Conservation (phyloP, 1,140 invertebrate species). For the Parapsyche elsis region DNA sequence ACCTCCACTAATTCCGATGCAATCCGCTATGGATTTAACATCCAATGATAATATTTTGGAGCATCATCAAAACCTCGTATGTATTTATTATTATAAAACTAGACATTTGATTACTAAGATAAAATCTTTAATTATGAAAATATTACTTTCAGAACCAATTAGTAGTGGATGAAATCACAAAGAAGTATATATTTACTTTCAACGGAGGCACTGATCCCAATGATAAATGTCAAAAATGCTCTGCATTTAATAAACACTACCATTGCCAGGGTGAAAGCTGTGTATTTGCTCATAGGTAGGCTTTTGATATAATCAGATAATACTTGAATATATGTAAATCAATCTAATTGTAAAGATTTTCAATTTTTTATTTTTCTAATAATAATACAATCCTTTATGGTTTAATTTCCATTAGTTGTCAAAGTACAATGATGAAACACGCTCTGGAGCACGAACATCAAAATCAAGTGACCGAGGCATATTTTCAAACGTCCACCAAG, state of each 20-base stretch:
- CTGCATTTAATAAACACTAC: constrained; percentile 80
- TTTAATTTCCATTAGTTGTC: constrained; percentile 68
- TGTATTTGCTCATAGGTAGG: constrained; percentile 74
- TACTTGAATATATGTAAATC: neutral
- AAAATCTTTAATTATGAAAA: constrained; percentile 57
- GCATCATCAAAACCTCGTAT: constrained; percentile 46
- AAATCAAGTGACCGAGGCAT: constrained; percentile 84
- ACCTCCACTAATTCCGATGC: constrained; percentile 37
- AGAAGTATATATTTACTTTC: constrained; percentile 68
- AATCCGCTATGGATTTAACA: constrained; percentile 61
- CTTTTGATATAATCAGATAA: constrained; percentile 11
- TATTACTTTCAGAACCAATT: constrained; percentile 73
- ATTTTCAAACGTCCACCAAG: constrained; percentile 73
- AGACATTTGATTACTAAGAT: neutral
- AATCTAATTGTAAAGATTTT: constrained; percentile 41
- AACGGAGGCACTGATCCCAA: constrained; percentile 65
- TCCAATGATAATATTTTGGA: constrained; percentile 56
- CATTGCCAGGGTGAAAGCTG: constrained; percentile 79
- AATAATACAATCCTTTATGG: neutral
- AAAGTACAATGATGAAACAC: constrained; percentile 85
- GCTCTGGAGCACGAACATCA: constrained; percentile 88
- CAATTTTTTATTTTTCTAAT: constrained; percentile 3
- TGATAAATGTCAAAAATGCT: constrained; percentile 74
- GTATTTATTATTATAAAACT: neutral
- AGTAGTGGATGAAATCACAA: constrained; percentile 67